Evolutionary conservation across 1,140 invertebrate species (phyloP), one percentile per base, ranked within the genome.

Genomic region (Ephestia elutella): DNA sequence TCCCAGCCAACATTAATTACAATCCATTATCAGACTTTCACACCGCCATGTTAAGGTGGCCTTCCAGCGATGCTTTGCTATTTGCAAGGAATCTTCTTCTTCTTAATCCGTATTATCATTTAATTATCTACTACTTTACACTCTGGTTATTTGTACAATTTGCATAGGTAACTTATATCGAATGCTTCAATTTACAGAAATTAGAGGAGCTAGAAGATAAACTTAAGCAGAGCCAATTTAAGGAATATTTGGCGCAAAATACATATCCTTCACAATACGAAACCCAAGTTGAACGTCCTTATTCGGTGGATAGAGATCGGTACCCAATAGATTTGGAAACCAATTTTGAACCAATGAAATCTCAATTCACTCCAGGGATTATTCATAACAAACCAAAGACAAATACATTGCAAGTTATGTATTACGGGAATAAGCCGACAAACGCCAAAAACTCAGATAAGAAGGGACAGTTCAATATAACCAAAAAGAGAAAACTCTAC

Each of bases 401-500:
- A 17, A 74, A 70, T 53, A 65, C 66, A 32, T 53, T 85, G 38
- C 75, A 86, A 76, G 78, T 85, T 3, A 80, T 71, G 62, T 81
- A 85, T 51, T 70, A 63, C 38, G 78, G 73, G 13, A 63, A 62
- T 19, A 76, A 74, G 57, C 49, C 62, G 8, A 48, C 57, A 7
- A 65, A 59, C 54, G 4, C 65, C 25, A 62, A 71, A 54, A 56
- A 21, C 18, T 19, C 54, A 3, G 79, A 84, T 7, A 86, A 87
- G 61, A 86, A 86, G 63, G 80, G 79, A n/a, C 72, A 65, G 9
- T 87, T 86, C 55, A 80, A 80, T 56, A 83, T 86, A 50, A 80
- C 75, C 4, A 87, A 85, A 55, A 88, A 87, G 62, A 74, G 85
- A 51, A 89, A 89, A 69, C 70, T 89, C 7, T 89, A 82, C 50